phyloP scores from a whole-genome alignment of 2,797 vertebrate genomes.

The Cirrhinus molitorella region DNA sequence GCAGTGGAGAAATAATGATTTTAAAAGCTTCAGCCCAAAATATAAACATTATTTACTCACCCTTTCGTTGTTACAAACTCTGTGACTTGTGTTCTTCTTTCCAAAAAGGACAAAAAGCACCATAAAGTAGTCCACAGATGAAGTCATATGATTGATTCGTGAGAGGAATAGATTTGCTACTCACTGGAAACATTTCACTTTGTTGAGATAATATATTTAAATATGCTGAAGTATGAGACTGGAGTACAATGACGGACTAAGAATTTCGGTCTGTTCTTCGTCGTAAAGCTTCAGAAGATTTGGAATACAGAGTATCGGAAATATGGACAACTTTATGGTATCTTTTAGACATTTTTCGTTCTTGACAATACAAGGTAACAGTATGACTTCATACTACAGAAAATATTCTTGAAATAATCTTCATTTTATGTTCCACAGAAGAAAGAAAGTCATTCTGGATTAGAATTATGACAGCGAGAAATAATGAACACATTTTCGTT shows the following conservation, averaged over 20 bases:
- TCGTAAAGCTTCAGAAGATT: background rate
- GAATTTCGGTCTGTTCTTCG: background rate
- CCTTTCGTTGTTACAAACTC: background rate
- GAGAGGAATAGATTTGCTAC: background rate
- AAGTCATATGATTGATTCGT: background rate
- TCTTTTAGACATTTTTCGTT: background rate
- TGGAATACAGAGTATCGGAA: background rate
- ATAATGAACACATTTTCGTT: background rate
- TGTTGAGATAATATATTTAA: background rate
- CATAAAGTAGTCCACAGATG: background rate
- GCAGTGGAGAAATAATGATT: background rate
- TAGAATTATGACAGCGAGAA: background rate
- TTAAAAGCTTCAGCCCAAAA: background rate
- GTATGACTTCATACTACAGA: too few relatives aligned
- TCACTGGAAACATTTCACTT: background rate
- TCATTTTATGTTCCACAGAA: too few relatives aligned
- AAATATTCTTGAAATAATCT: too few relatives aligned
- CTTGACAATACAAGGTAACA: too few relatives aligned
- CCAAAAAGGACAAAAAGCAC: background rate
- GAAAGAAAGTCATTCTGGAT: background rate
- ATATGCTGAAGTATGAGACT: background rate
- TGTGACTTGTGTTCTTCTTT: background rate
- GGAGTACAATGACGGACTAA: background rate
- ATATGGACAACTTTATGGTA: background rate
- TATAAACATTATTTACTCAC: background rate